A percentile compares a stretch with the other conserved stretches of the same genome.
Conservation (phyloP, 2,888 invertebrate genomes). For the Tipula helvola region DNA sequence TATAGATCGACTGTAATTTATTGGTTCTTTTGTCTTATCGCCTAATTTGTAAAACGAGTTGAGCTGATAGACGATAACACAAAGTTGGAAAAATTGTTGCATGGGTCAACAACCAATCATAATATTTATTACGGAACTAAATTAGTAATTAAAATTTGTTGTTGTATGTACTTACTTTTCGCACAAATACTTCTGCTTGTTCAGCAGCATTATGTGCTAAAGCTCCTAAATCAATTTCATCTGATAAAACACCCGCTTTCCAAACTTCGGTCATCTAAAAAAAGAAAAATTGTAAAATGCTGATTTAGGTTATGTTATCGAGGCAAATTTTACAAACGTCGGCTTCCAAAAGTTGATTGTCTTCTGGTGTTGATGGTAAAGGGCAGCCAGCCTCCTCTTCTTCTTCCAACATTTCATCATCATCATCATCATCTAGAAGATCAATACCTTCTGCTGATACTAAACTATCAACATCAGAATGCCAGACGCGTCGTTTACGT, state of each 20-base stretch:
- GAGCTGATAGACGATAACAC: not conserved
- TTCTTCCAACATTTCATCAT: conserved; percentile 30
- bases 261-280: conserved; percentile 66
- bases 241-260: conserved; percentile 72
- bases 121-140: not conserved
- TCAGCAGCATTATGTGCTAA: conserved; percentile 81
- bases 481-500: conserved; percentile 33
- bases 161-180: conserved; percentile 44
- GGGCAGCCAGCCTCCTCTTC: conserved; percentile 77
- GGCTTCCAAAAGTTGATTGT: conserved; percentile 68
- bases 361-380: conserved; percentile 74
- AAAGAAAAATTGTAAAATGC: not conserved
- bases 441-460: conserved; percentile 27
- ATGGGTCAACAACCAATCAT: not conserved
- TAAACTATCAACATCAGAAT: conserved; percentile 26
- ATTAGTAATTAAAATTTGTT: not conserved
- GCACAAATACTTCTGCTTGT: conserved; percentile 89
- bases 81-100: conserved; percentile 6
- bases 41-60: not conserved
- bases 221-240: conserved; percentile 71
- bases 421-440: conserved; percentile 24
- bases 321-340: conserved; percentile 39
- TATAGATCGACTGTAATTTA: not conserved
- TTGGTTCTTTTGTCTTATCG: not conserved
- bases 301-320: not conserved